phyloP scores from a whole-genome alignment of 1,140 invertebrate genomes.

The Phymorhynchus buccinoides region DNA sequence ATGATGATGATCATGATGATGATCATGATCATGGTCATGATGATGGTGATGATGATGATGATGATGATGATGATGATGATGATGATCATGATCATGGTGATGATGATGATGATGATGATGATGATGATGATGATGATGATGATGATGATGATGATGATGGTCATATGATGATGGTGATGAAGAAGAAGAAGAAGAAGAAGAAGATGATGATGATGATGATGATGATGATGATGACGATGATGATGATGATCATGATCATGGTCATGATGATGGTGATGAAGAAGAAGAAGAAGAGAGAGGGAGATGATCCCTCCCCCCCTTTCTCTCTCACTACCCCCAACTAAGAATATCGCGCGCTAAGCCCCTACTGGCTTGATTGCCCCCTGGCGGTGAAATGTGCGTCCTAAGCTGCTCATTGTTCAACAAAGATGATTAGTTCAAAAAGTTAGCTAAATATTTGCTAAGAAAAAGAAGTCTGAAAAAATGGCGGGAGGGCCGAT shows the following conservation, averaged over 20 bases:
- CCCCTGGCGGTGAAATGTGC: no score
- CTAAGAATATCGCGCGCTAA: no score
- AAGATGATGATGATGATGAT: not conserved
- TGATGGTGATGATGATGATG: constrained; percentile 21
- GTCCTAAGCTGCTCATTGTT: no score
- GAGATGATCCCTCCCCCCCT: no score
- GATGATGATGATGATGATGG: no score
- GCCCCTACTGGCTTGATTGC: no score
- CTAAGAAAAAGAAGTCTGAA: not conserved
- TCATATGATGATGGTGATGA: no score
- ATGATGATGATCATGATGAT: no score
- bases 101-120: constrained; percentile 44
- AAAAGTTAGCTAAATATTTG: not conserved
- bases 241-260: not conserved
- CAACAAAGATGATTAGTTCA: no score
- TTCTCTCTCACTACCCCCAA: no score
- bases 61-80: constrained; percentile 44
- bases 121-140: constrained; percentile 44
- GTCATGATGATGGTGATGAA: no score
- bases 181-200: constrained; percentile 25
- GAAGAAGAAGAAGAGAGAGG: not conserved
- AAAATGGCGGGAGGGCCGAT: not conserved
- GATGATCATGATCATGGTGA: constrained; percentile 42
- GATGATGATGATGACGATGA: not conserved
- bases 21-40: no score